Evolutionary conservation across 2,113 vertebrate genomes (phyloP).

Genomic region (Desmodus rotundus): DNA sequence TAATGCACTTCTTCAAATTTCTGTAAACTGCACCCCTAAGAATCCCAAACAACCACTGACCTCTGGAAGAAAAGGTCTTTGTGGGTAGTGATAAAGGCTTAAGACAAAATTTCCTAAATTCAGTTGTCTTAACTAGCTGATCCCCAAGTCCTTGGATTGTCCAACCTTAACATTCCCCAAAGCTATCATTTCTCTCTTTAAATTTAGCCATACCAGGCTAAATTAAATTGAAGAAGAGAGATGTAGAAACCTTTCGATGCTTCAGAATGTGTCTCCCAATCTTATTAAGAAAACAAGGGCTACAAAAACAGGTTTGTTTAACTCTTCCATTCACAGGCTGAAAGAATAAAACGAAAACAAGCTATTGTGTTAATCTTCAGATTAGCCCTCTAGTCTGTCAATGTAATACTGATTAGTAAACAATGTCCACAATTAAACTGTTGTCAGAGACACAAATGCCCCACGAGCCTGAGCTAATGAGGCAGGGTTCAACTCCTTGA

Average conservation of each 20-base stretch:
- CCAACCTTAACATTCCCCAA: not conserved
- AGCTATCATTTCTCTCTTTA: not conserved
- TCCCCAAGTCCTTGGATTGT: not conserved
- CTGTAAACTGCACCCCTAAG: not conserved
- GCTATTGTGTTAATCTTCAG: slow-evolving; percentile 83
- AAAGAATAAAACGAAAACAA: slow-evolving; percentile 83
- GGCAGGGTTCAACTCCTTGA: slow-evolving; percentile 80
- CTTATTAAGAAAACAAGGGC: slow-evolving; percentile 72
- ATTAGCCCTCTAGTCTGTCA: slow-evolving; percentile 83
- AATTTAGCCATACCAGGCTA: not conserved
- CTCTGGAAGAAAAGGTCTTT: not conserved
- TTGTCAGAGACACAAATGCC: slow-evolving; percentile 83
- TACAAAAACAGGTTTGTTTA: slow-evolving; percentile 82
- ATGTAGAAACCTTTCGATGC: slow-evolving; percentile 15
- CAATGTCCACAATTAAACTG: slow-evolving; percentile 86
- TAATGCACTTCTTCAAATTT: not conserved
- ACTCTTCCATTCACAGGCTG: slow-evolving; percentile 77
- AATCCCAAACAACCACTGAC: not conserved
- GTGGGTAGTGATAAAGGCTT: not conserved
- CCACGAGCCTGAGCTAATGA: slow-evolving; percentile 82
- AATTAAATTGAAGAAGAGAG: slow-evolving; percentile 26
- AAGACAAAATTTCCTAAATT: not conserved
- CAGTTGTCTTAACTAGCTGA: not conserved
- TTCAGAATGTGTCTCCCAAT: slow-evolving; percentile 43
- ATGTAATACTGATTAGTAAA: slow-evolving; percentile 86